Evolutionary conservation across 2,888 invertebrate species (phyloP).

Genomic region (Eustalomyia histrio): DNA sequence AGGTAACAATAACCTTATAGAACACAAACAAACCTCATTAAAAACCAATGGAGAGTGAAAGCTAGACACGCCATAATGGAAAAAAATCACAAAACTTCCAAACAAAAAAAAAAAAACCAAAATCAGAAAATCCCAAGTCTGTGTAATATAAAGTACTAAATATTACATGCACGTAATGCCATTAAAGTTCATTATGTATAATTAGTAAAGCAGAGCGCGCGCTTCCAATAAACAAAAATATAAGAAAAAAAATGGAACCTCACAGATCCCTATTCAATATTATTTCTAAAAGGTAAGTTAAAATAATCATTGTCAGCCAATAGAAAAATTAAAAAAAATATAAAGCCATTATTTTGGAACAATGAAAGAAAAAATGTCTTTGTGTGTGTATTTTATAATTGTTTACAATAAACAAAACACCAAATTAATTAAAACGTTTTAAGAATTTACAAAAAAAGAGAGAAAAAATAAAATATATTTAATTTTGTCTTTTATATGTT

Average conservation of each 20-base stretch:
- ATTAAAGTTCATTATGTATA: slow-evolving; percentile 69
- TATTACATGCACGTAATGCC: slow-evolving; percentile 68
- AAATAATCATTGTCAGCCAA: slow-evolving; percentile 21
- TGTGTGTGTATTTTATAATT: slow-evolving; percentile 12
- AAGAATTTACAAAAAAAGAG: slow-evolving; percentile 41
- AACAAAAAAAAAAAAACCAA: slow-evolving; percentile 17
- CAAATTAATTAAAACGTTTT: slow-evolving; percentile 64
- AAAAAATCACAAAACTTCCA: background rate
- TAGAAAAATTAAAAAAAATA: slow-evolving; percentile 22
- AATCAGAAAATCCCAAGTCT: slow-evolving; percentile 21
- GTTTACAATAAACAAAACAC: slow-evolving; percentile 59
- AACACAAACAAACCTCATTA: slow-evolving; percentile 61
- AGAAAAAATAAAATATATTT: background rate
- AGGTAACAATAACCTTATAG: slow-evolving; percentile 58
- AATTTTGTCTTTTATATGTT: slow-evolving; percentile 16
- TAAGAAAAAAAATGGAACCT: background rate
- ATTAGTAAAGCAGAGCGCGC: slow-evolving; percentile 64
- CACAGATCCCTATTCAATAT: background rate
- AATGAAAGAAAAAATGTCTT: slow-evolving; percentile 5
- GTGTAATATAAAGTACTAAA: slow-evolving; percentile 40
- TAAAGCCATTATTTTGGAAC: background rate
- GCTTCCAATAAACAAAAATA: background rate
- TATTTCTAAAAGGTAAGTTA: background rate
- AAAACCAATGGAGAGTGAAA: slow-evolving; percentile 67
- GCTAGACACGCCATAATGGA: slow-evolving; percentile 41